phyloP scores from a whole-genome alignment of 1,140 invertebrate species.

The Bacillus rossius region DNA sequence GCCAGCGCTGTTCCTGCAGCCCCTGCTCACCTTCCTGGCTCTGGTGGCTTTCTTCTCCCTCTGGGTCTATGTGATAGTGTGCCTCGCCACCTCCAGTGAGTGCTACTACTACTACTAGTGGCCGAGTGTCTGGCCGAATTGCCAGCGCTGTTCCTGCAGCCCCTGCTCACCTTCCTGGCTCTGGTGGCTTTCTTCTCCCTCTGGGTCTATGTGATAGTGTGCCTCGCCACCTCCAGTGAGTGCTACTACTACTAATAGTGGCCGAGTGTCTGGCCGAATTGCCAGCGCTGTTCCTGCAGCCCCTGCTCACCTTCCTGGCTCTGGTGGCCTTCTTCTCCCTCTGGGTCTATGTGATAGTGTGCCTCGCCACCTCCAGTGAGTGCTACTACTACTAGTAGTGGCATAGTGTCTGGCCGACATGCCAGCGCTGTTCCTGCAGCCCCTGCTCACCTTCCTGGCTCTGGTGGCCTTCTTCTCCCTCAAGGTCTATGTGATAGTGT shows the following conservation, averaged over 20 bases:
- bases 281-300: slow-evolving; percentile 82
- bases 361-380: slow-evolving; percentile 65
- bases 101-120: too few relatives aligned
- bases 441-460: slow-evolving; percentile 76
- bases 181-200: slow-evolving; percentile 74
- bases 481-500: slow-evolving; percentile 75
- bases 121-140: too few relatives aligned
- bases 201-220: slow-evolving; percentile 76
- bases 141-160: slow-evolving; percentile 82
- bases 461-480: slow-evolving; percentile 74
- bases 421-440: slow-evolving; percentile 82
- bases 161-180: slow-evolving; percentile 76
- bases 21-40: slow-evolving; percentile 76
- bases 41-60: slow-evolving; percentile 74
- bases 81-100: slow-evolving; percentile 65
- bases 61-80: slow-evolving; percentile 76
- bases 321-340: slow-evolving; percentile 74
- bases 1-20: slow-evolving; percentile 82
- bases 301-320: slow-evolving; percentile 76
- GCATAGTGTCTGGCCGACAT: too few relatives aligned
- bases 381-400: too few relatives aligned
- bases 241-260: too few relatives aligned
- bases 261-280: too few relatives aligned
- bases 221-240: slow-evolving; percentile 65
- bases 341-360: slow-evolving; percentile 76